These are phyloP conservation scores for Pteromalus puparum DNA, from an alignment of 1,140 invertebrate genomes.

Conservation along the genomic window DNA sequence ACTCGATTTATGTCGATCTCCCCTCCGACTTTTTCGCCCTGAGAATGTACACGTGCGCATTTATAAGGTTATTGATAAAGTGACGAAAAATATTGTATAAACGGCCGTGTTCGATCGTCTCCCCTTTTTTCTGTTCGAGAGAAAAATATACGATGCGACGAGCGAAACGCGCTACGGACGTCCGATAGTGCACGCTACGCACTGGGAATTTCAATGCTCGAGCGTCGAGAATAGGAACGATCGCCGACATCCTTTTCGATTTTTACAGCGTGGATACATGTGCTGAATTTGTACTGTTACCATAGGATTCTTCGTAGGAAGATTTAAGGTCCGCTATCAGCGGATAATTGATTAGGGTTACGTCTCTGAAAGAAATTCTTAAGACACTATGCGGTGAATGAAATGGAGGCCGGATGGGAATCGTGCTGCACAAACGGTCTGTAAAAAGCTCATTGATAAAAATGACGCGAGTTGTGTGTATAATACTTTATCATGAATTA, in stretches of 20 bases:
- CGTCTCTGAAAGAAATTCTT: not conserved
- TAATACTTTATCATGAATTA: too few relatives aligned
- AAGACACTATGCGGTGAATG: not conserved
- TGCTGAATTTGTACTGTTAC: slow-evolving; percentile 2
- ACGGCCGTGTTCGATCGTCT: too few relatives aligned
- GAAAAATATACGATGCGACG: not conserved
- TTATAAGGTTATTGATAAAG: not conserved
- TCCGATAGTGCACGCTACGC: not conserved
- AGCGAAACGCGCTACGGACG: not conserved
- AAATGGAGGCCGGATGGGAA: not conserved
- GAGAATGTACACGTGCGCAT: not conserved
- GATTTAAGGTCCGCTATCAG: not conserved
- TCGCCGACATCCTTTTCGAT: slow-evolving; percentile 18
- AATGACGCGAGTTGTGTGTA: too few relatives aligned
- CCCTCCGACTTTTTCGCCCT: too few relatives aligned
- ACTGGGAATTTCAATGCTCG: slow-evolving; percentile 47
- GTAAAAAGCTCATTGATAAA: too few relatives aligned
- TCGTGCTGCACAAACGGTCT: too few relatives aligned
- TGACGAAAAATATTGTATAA: not conserved
- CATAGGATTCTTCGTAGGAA: not conserved
- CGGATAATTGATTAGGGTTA: too few relatives aligned
- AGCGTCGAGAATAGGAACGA: slow-evolving; percentile 33
- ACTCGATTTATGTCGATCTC: not conserved
- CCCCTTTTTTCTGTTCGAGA: not conserved
- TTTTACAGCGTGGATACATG: not conserved